phyloP scores from a whole-genome alignment of 2,113 vertebrate species.

The Myiagra hebetior region DNA sequence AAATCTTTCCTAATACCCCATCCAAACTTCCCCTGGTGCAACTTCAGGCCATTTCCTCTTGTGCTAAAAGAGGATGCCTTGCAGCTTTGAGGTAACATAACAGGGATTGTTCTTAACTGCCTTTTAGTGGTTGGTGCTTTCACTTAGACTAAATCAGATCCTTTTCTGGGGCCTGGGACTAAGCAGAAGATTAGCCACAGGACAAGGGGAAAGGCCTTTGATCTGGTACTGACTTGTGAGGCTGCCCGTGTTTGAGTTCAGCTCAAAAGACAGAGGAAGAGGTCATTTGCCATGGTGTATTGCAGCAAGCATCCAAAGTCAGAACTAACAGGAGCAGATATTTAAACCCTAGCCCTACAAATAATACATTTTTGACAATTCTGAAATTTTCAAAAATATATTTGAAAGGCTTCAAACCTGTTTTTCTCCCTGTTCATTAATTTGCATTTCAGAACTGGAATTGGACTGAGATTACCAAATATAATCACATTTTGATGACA shows the following conservation, averaged over 20 bases:
- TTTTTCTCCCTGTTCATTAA: not conserved
- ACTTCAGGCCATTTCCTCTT: not conserved
- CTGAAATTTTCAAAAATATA: not conserved
- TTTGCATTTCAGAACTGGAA: not conserved
- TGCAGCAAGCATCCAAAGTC: not conserved
- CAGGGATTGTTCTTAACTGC: not conserved
- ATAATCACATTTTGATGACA: not conserved
- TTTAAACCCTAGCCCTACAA: not conserved
- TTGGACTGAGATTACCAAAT: not conserved
- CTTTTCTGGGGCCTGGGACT: not conserved
- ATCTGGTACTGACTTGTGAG: not conserved
- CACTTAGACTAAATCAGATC: not conserved
- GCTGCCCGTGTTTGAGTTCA: not conserved
- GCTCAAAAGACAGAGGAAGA: not conserved
- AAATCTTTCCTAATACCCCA: not conserved
- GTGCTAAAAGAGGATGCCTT: not conserved
- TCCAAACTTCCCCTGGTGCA: not conserved
- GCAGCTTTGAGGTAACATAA: not conserved
- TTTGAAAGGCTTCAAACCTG: not conserved
- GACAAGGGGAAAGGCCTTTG: not conserved
- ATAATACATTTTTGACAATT: not conserved
- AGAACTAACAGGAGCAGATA: not conserved
- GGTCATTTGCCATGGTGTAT: accelerated
- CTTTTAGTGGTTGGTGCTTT: not conserved
- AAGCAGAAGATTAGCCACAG: not conserved